Conservation (phyloP, 1,140 invertebrate species). For the Nebria ingens region DNA sequence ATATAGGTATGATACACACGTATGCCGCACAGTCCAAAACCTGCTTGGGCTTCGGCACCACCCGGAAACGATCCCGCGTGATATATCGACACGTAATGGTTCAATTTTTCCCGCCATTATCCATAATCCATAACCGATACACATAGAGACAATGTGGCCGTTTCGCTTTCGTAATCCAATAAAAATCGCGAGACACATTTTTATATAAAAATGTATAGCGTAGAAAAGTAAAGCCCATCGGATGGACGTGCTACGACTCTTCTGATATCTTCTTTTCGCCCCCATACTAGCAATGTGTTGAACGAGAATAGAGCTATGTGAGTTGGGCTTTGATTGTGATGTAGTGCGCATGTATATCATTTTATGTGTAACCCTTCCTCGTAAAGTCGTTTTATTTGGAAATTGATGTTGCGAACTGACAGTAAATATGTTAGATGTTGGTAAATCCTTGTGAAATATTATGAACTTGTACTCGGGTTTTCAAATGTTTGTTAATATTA, state of each 20-base stretch:
- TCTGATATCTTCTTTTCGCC: background rate
- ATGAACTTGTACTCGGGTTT: too few relatives aligned
- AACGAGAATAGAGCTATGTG: background rate
- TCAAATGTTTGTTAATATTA: too few relatives aligned
- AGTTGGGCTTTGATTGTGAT: background rate
- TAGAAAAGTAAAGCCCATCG: background rate
- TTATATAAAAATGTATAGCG: background rate
- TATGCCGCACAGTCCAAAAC: too few relatives aligned
- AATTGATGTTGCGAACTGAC: constrained; percentile 1
- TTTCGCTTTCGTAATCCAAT: constrained; percentile 3
- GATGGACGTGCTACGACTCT: background rate
- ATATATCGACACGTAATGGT: constrained; percentile 8
- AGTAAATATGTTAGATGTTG: too few relatives aligned
- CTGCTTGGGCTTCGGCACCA: background rate
- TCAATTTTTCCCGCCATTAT: constrained; percentile 8
- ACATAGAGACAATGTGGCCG: constrained; percentile 2
- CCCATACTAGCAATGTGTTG: background rate
- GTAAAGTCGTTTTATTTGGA: background rate
- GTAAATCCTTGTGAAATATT: too few relatives aligned
- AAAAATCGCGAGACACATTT: constrained; percentile 5
- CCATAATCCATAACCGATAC: constrained; percentile 6
- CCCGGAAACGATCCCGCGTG: background rate
- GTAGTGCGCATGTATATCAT: background rate
- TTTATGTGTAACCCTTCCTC: background rate
- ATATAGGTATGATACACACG: too few relatives aligned